Evolutionary conservation across 2,888 invertebrate genomes (phyloP).

Genomic region (Stramonita haemastoma): DNA sequence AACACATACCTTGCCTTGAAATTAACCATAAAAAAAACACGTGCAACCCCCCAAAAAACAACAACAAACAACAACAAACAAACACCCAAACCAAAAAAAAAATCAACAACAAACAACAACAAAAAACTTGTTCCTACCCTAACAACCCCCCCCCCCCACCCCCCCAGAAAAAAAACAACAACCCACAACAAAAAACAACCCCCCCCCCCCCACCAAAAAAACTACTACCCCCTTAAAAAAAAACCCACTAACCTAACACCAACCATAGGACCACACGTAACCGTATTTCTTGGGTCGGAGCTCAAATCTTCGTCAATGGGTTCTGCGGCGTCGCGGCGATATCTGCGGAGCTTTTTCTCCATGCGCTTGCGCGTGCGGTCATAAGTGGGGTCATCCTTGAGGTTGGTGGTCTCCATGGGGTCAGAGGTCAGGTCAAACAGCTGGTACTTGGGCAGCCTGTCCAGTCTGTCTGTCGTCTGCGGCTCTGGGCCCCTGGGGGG

Average conservation of each 20-base stretch:
- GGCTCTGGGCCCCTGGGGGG: not conserved
- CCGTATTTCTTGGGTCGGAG: not conserved
- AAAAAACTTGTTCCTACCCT: no score
- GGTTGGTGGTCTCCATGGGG: not conserved
- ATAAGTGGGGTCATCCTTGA: not conserved
- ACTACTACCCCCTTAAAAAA: not conserved
- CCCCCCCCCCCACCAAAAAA: no score
- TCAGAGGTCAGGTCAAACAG: constrained; percentile 13
- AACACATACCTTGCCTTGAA: no score
- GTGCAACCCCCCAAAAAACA: no score
- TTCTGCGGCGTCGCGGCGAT: not conserved
- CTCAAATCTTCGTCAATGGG: not conserved
- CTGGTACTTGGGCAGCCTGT: not conserved
- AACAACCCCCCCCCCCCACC: no score
- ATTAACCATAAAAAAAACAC: no score
- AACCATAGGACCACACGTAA: constrained; percentile 11
- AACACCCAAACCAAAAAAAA: no score
- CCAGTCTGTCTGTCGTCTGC: not conserved
- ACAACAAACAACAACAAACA: no score
- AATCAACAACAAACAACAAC: no score
- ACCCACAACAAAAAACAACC: no score
- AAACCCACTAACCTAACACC: not conserved
- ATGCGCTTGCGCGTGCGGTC: not conserved
- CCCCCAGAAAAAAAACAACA: no score
- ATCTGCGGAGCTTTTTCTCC: not conserved